These are phyloP conservation scores for Amiota communis DNA, from an alignment of 2,888 invertebrate genomes.

Conservation along the genomic window DNA sequence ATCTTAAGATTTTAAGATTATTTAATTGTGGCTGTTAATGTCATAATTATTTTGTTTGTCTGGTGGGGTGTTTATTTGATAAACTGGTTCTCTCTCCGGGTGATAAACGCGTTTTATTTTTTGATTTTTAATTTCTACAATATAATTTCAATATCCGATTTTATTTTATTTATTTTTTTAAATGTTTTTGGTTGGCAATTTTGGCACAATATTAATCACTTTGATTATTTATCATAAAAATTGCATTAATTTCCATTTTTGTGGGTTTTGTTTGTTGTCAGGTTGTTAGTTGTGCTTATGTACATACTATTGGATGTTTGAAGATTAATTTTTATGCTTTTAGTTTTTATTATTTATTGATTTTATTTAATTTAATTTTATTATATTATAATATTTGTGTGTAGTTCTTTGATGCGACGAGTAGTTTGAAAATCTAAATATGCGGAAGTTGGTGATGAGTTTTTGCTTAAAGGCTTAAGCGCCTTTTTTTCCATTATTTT, in stretches of 20 bases:
- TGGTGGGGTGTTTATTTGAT: constrained; percentile 37
- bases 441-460: background rate
- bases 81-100: constrained; percentile 35
- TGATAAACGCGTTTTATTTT: constrained; percentile 14
- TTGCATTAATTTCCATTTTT: constrained; percentile 43
- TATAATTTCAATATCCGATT: background rate
- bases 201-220: constrained; percentile 36
- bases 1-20: constrained; percentile 11
- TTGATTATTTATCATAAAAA: constrained; percentile 40
- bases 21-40: constrained; percentile 49
- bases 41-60: constrained; percentile 50
- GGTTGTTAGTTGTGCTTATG: constrained; percentile 7
- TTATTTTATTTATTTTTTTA: background rate
- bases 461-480: background rate
- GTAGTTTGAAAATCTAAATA: background rate
- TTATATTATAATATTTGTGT: no score
- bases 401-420: no score
- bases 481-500: background rate
- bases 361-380: background rate
- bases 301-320: no score
- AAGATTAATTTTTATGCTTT: no score
- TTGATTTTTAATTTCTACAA: constrained; percentile 4
- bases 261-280: constrained; percentile 11
- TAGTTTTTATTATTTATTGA: no score
- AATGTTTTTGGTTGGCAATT: constrained; percentile 15